Conservation (phyloP, 1,140 invertebrate genomes). For the Manduca sexta region DNA sequence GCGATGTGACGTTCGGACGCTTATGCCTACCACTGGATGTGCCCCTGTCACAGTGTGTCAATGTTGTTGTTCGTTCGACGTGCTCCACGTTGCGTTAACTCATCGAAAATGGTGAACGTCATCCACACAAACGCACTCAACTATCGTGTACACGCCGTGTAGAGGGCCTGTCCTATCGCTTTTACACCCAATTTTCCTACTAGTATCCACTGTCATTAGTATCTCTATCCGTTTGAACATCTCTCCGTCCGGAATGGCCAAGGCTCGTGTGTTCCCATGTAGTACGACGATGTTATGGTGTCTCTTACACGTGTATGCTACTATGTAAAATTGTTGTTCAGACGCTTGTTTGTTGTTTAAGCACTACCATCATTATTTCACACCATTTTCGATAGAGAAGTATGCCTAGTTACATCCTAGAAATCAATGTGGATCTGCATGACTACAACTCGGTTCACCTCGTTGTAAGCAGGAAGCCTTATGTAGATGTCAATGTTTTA, state of each 20-base stretch:
- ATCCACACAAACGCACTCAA: constrained; percentile 10
- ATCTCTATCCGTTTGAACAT: constrained; percentile 6
- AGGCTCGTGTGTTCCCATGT: background rate
- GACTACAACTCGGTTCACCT: constrained; percentile 14
- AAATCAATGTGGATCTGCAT: constrained; percentile 32
- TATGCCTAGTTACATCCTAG: constrained; percentile 31
- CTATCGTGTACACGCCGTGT: no score
- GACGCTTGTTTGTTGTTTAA: constrained; percentile 39
- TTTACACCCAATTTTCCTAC: no score
- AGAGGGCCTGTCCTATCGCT: no score
- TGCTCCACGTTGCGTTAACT: constrained; percentile 30
- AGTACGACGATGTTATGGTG: background rate
- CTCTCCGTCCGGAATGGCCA: background rate
- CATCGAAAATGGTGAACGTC: constrained; percentile 56
- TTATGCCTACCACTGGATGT: no score
- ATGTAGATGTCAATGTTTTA: constrained; percentile 14
- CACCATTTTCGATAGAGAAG: constrained; percentile 62
- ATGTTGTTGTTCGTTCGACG: constrained; percentile 41
- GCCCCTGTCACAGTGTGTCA: constrained; percentile 14
- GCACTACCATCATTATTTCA: constrained; percentile 36
- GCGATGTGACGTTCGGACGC: no score
- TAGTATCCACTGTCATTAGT: background rate
- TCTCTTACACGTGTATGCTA: constrained; percentile 38
- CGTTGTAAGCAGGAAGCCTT: constrained; percentile 3
- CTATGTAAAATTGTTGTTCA: constrained; percentile 62